A percentile compares a stretch with the other conserved stretches of the same genome.
These are phyloP conservation scores for Platycercus adscitus DNA, from an alignment of 2,113 vertebrate genomes.

Conservation along the genomic window DNA sequence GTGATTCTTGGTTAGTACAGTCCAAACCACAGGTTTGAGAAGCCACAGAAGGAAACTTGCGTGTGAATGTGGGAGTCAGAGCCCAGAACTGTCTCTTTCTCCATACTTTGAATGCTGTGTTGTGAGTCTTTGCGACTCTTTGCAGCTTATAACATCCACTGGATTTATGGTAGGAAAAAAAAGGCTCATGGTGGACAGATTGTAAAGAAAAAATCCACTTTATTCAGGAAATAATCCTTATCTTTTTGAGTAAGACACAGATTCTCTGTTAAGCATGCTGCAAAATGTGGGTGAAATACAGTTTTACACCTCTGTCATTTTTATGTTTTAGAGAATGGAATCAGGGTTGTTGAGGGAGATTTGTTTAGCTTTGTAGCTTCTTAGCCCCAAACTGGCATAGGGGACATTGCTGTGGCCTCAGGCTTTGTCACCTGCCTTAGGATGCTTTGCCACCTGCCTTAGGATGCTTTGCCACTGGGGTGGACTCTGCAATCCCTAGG, in stretches of 20 bases:
- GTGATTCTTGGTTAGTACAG: not conserved
- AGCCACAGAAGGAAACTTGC: not conserved
- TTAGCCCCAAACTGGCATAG: not conserved
- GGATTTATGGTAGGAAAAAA: not conserved
- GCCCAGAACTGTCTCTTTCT: not conserved
- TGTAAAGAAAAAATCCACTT: not conserved
- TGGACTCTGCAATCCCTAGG: not conserved
- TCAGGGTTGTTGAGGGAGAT: not conserved
- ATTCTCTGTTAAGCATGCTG: not conserved
- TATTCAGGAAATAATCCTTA: not conserved
- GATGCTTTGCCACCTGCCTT: not conserved
- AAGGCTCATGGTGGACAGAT: not conserved
- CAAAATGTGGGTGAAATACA: not conserved
- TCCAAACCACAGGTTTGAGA: not conserved
- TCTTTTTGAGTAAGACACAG: not conserved
- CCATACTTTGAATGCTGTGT: fast-evolving
- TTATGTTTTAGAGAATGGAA: not conserved
- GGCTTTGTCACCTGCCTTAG: not conserved
- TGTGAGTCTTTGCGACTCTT: not conserved
- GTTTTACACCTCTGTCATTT: not conserved
- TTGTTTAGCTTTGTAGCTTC: not conserved
- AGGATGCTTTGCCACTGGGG: not conserved
- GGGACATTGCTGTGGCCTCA: not conserved
- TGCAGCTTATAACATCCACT: not conserved
- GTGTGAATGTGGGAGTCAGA: not conserved